These are phyloP conservation scores for Pollenia amentaria DNA, from an alignment of 2,888 invertebrate genomes.

Conservation along the genomic window DNA sequence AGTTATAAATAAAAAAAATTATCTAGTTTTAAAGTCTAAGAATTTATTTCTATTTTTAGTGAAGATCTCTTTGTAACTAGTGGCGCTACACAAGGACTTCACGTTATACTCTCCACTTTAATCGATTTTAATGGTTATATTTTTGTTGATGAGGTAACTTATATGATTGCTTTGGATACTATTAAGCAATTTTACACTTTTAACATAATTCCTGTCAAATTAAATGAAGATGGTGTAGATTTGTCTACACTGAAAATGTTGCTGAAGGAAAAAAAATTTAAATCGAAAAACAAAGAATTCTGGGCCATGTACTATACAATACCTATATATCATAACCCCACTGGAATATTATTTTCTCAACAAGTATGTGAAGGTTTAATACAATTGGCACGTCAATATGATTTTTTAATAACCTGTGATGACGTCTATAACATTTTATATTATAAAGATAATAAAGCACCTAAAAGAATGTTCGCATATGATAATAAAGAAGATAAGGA, in stretches of 20 bases:
- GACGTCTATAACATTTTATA: slow-evolving; percentile 88
- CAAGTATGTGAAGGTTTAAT: slow-evolving; percentile 84
- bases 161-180: slow-evolving; percentile 87
- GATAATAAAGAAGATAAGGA: slow-evolving; percentile 84
- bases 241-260: slow-evolving; percentile 84
- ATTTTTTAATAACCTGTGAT: slow-evolving; percentile 86
- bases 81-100: slow-evolving; percentile 87
- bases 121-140: slow-evolving; percentile 86
- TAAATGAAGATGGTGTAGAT: slow-evolving; percentile 86
- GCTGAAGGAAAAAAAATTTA: slow-evolving; percentile 81
- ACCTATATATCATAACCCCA: slow-evolving; percentile 87
- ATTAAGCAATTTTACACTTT: slow-evolving; percentile 86
- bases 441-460: slow-evolving; percentile 84
- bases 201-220: slow-evolving; percentile 86
- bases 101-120: slow-evolving; percentile 86
- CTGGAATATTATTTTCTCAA: slow-evolving; percentile 85
- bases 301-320: slow-evolving; percentile 87
- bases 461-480: slow-evolving; percentile 86
- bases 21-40: background rate
- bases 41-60: slow-evolving; percentile 78
- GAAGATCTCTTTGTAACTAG: slow-evolving; percentile 86
- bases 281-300: slow-evolving; percentile 84
- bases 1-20: slow-evolving; percentile 10
- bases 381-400: slow-evolving; percentile 84
- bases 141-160: slow-evolving; percentile 88